phyloP scores from a whole-genome alignment of 1,140 invertebrate species.

The Galleria mellonella region DNA sequence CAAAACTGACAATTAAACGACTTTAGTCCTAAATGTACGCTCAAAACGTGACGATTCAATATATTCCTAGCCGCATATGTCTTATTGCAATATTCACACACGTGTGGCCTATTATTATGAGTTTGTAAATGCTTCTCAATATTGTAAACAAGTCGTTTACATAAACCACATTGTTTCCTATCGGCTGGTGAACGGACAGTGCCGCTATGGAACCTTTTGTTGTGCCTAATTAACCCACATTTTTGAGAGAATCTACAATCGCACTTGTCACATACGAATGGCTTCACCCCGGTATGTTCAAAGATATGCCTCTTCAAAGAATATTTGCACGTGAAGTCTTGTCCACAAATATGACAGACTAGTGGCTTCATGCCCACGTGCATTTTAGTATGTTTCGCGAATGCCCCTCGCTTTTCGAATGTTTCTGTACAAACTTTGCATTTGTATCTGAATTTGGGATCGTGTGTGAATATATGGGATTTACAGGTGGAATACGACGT shows the following conservation, averaged over 20 bases:
- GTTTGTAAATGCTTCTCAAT: slow-evolving; percentile 1
- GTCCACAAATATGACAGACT: slow-evolving; percentile 6
- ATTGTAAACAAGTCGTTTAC: slow-evolving; percentile 6
- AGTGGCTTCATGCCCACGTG: background rate
- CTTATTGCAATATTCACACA: slow-evolving; percentile 12
- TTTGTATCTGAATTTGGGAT: background rate
- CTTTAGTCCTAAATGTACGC: background rate
- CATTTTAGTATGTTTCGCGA: background rate
- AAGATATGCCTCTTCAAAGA: slow-evolving; percentile 5
- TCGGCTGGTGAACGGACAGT: background rate
- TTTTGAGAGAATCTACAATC: slow-evolving; percentile 2
- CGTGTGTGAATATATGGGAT: background rate
- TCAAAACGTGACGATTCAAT: slow-evolving; percentile 2
- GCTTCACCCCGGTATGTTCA: slow-evolving; percentile 1
- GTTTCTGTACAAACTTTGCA: background rate
- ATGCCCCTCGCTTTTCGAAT: background rate
- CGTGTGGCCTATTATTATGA: slow-evolving; percentile 1
- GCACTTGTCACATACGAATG: slow-evolving; percentile 5
- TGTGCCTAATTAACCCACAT: slow-evolving; percentile 1
- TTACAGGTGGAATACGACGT: background rate
- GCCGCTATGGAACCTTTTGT: background rate
- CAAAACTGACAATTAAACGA: slow-evolving; percentile 10
- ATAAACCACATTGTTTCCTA: slow-evolving; percentile 9
- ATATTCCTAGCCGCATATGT: background rate
- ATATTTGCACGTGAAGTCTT: slow-evolving; percentile 3